Evolutionary conservation across 1,140 invertebrate genomes (phyloP), one percentile per base, ranked within the genome.

Genomic region (Lithobius niger): DNA sequence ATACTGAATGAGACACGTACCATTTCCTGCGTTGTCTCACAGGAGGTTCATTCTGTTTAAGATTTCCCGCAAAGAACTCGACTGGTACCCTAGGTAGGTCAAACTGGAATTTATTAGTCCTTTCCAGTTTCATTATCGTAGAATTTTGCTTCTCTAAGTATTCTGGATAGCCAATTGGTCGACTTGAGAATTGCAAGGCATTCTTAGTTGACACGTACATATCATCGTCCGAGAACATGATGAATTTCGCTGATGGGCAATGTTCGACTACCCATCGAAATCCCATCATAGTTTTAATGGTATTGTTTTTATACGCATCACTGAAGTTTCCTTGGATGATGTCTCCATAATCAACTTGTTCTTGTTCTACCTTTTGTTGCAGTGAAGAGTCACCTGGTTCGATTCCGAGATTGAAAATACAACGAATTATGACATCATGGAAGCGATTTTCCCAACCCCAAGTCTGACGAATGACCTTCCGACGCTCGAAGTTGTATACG

Each of bases 241-340:
- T 56, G 55, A 64, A 69, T 55, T 66, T 58, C 10, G 66, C 64
- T 21, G 57, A 59, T 6, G 55, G 51, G 55, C 69, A 70, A 40
- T 66, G 50, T 4, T 62, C 31, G n/a, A 60, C 57, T 3, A 61
- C 61, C 67, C 67, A 70, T 28, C 66, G 59, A 21, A 70, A 56
- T 4, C 58, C 60, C 19, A 61, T 55, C 57, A 71, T 66, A 4
- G 66, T 66, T 55, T 70, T 70, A 25, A 67, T 58, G 1, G 69
- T 70, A 55, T 70, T 70, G 42, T 70, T 70, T 55, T 63, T 71
- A 59, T 70, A 70, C 21, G 49, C 57, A 53, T 70, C 69, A 36
- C 64, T 50, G 52, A 71, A 70, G 36, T 67, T 63, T 25, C 59
- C 59, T 56, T 70, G 68, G 24, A 71, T 59, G 4, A 70, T 55